Conservation (phyloP, 2,888 invertebrate species). For the Strigamia transsilvanica region DNA sequence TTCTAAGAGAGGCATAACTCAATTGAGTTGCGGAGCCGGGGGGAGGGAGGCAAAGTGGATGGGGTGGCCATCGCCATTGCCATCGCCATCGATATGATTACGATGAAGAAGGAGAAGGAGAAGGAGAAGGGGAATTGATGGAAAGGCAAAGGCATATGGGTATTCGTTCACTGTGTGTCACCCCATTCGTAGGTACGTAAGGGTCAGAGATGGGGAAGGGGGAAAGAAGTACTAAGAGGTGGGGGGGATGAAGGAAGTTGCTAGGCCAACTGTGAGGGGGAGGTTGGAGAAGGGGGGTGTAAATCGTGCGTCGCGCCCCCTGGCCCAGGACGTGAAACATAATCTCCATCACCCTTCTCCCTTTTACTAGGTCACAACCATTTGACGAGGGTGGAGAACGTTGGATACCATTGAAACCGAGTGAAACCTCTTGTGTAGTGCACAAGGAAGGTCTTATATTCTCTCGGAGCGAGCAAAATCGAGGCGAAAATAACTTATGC, state of each 20-base stretch:
- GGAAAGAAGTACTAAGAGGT: constrained; percentile 18
- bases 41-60: neutral
- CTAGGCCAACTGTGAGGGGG: constrained; percentile 37
- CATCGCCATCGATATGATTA: constrained; percentile 14
- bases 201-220: constrained; percentile 14
- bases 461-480: constrained; percentile 4
- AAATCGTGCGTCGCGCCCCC: constrained; percentile 52
- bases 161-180: neutral
- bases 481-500: constrained; percentile 15
- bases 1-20: constrained; percentile 9
- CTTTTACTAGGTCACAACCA: constrained; percentile 34
- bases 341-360: constrained; percentile 48
- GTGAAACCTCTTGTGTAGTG: neutral
- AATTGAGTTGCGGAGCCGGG: neutral
- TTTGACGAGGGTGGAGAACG: constrained; percentile 41
- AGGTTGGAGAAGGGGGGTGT: constrained; percentile 39
- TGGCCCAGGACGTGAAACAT: constrained; percentile 40
- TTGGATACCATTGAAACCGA: constrained; percentile 11
- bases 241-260: constrained; percentile 35
- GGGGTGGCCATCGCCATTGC: too few species aligned
- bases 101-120: neutral
- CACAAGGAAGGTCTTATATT: constrained; percentile 10
- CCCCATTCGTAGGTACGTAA: neutral
- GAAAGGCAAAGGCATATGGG: constrained; percentile 35
- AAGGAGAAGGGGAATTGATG: neutral